Conservation (phyloP, 2,888 invertebrate species). For the Lottia gigantea region DNA sequence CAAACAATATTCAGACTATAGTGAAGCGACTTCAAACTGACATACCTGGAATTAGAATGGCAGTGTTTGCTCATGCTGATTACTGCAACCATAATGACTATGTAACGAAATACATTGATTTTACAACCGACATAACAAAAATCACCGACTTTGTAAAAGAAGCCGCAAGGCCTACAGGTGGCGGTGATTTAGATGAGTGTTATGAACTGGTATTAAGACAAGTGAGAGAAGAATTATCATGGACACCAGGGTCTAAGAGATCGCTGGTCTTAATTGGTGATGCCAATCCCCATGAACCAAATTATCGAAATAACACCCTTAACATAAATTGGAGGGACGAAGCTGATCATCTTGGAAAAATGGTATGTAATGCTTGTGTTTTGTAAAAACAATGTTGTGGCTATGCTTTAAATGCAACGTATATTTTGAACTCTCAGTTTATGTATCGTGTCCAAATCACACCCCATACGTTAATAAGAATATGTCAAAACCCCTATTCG, state of each 20-base stretch:
- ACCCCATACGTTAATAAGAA: too few species aligned
- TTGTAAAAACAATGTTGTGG: background rate
- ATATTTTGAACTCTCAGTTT: too few species aligned
- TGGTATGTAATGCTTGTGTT: constrained; percentile 28
- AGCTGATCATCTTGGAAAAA: constrained; percentile 37
- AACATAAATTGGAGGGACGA: constrained; percentile 58
- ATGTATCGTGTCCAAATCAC: too few species aligned
- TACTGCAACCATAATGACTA: constrained; percentile 55
- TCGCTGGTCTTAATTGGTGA: constrained; percentile 64
- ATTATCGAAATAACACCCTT: constrained; percentile 43
- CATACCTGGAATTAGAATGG: constrained; percentile 57
- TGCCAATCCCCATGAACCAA: constrained; percentile 55
- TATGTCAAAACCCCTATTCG: too few species aligned
- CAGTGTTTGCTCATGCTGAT: constrained; percentile 64
- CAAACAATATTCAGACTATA: constrained; percentile 52
- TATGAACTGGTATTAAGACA: constrained; percentile 63
- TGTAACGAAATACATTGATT: constrained; percentile 53
- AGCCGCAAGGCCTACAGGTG: constrained; percentile 42
- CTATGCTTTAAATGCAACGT: too few species aligned
- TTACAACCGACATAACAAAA: constrained; percentile 39
- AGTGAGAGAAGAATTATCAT: constrained; percentile 53
- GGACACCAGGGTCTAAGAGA: constrained; percentile 58
- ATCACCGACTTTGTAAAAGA: constrained; percentile 41
- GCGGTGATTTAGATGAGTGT: constrained; percentile 61
- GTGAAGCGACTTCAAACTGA: constrained; percentile 60